Evolutionary conservation across 1,140 invertebrate genomes (phyloP).

Genomic region (Archegozetes longisetosus): DNA sequence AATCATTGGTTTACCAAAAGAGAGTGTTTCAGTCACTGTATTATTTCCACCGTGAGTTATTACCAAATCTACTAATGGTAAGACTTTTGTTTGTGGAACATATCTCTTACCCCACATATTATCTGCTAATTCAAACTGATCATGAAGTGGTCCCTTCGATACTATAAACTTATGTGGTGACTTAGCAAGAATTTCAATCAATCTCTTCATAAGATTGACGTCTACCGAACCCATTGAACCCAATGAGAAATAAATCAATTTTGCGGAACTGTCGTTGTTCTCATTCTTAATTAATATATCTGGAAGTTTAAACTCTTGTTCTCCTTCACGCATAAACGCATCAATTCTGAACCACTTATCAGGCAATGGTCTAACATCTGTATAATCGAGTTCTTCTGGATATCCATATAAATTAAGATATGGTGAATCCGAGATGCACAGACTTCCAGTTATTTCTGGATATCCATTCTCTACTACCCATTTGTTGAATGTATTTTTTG

Average conservation of each 20-base stretch:
- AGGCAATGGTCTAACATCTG: constrained; percentile 1
- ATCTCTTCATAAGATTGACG: constrained; percentile 16
- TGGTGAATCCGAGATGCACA: not conserved
- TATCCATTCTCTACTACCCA: not conserved
- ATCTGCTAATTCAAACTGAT: constrained; percentile 18
- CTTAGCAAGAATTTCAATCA: constrained; percentile 2
- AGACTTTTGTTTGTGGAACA: not conserved
- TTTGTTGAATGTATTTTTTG: not conserved
- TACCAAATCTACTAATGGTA: constrained; percentile 5
- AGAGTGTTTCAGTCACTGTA: constrained; percentile 8
- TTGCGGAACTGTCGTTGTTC: not conserved
- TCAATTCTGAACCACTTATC: constrained; percentile 1
- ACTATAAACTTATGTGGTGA: constrained; percentile 13
- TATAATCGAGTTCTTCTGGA: constrained; percentile 15
- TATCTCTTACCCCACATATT: constrained; percentile 13
- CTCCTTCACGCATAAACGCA: not conserved
- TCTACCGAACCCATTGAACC: constrained; percentile 20
- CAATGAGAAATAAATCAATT: constrained; percentile 17
- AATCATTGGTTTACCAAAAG: constrained; percentile 11
- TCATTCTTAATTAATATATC: constrained; percentile 9
- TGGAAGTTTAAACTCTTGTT: not conserved
- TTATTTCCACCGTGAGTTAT: constrained; percentile 17
- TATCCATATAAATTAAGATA: constrained; percentile 16
- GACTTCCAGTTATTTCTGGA: not conserved
- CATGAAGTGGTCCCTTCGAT: constrained; percentile 8